Conservation (phyloP, 2,888 invertebrate species). For the Xestia sexstrigata region DNA sequence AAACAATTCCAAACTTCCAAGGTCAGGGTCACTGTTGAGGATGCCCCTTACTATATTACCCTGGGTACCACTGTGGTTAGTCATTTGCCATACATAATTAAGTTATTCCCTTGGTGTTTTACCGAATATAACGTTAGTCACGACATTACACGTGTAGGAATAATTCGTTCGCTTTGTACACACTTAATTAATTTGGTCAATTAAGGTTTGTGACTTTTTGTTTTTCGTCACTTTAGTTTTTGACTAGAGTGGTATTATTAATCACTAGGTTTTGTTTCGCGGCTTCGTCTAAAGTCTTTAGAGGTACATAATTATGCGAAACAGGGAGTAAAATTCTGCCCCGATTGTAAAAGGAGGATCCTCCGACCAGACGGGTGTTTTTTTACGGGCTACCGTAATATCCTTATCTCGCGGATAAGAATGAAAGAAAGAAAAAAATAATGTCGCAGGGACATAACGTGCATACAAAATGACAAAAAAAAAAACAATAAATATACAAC, state of each 20-base stretch:
- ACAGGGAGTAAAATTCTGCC: rapidly evolving
- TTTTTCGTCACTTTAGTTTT: not conserved
- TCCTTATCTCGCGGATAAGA: not conserved
- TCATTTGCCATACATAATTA: conserved; percentile 30
- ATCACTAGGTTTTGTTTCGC: not conserved
- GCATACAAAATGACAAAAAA: no score
- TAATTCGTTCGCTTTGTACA: conserved; percentile 14
- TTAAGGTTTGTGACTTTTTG: conserved; percentile 3
- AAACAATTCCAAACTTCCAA: conserved; percentile 19
- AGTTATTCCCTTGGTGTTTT: conserved; percentile 21
- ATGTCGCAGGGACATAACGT: no score
- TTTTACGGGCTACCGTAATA: no score
- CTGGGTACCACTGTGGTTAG: not conserved
- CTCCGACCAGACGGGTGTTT: no score
- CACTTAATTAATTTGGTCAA: not conserved
- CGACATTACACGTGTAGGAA: conserved; percentile 9
- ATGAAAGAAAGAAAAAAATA: no score
- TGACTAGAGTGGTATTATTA: not conserved
- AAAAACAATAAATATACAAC: no score
- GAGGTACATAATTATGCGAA: not conserved
- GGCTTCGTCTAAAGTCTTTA: not conserved
- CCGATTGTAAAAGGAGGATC: no score
- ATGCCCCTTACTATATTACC: not conserved
- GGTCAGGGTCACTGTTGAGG: conserved; percentile 17
- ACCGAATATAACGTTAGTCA: conserved; percentile 22